Evolutionary conservation across 2,888 invertebrate species (phyloP).

Genomic region (Drosophila longiperda): DNA sequence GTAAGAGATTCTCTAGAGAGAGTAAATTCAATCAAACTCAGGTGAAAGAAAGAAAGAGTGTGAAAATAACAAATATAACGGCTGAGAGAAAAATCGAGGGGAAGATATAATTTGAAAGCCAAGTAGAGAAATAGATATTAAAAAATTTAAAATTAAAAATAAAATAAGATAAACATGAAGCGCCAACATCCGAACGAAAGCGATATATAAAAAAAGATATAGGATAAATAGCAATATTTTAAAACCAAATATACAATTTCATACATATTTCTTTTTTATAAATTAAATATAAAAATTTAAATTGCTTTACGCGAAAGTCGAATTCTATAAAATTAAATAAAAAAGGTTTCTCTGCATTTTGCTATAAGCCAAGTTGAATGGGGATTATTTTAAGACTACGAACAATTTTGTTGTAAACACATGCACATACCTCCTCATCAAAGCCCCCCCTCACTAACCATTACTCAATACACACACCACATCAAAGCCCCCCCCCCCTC

Average conservation of each 20-base stretch:
- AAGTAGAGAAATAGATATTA: background rate
- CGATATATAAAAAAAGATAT: background rate
- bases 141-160: background rate
- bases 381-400: background rate
- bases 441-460: background rate
- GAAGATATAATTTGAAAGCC: background rate
- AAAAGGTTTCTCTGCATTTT: background rate
- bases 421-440: background rate
- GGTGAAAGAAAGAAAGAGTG: background rate
- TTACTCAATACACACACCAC: no score
- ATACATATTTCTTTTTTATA: background rate
- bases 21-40: background rate
- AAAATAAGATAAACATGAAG: background rate
- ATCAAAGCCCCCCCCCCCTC: accelerated
- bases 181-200: background rate
- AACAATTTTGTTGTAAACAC: constrained; percentile 10
- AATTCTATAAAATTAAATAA: background rate
- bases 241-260: background rate
- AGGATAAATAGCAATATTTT: background rate
- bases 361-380: background rate
- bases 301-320: no score
- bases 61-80: background rate
- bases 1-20: background rate
- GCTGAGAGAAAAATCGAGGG: background rate
- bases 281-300: background rate